These are phyloP conservation scores for Dicyrtoma fusca DNA, from an alignment of 2,888 invertebrate genomes.

Conservation along the genomic window DNA sequence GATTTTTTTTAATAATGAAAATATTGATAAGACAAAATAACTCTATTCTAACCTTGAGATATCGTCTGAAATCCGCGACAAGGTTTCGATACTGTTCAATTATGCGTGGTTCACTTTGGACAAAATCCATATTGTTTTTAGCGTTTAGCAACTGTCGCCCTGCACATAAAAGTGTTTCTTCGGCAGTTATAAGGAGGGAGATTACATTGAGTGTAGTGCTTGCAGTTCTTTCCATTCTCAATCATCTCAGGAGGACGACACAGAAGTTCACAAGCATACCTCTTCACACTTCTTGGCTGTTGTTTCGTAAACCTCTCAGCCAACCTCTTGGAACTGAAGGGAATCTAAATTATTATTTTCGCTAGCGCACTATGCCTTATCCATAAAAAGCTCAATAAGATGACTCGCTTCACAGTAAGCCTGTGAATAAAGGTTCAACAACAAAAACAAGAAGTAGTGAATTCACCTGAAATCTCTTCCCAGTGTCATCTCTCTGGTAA, in stretches of 20 bases:
- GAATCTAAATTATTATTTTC: conserved; percentile 53
- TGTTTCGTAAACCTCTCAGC: conserved; percentile 52
- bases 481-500: background rate
- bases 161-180: conserved; percentile 52
- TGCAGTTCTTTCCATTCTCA: conserved; percentile 54
- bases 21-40: too few relatives aligned
- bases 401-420: conserved; percentile 54
- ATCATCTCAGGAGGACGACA: conserved; percentile 53
- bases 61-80: conserved; percentile 53
- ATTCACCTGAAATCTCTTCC: background rate
- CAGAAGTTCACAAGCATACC: conserved; percentile 54
- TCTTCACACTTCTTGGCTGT: conserved; percentile 49
- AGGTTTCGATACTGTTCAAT: conserved; percentile 53
- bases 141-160: conserved; percentile 52
- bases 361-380: conserved; percentile 53
- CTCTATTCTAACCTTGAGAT: conserved; percentile 48
- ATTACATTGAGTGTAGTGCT: conserved; percentile 53
- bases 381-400: conserved; percentile 50
- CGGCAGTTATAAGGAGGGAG: conserved; percentile 54
- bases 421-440: conserved; percentile 20
- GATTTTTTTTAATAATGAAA: too few relatives aligned
- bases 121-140: conserved; percentile 50
- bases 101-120: conserved; percentile 50
- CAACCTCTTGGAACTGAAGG: conserved; percentile 54
- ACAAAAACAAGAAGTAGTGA: background rate